phyloP scores from a whole-genome alignment of 1,140 invertebrate species.

The Drosophila sturtevanti region DNA sequence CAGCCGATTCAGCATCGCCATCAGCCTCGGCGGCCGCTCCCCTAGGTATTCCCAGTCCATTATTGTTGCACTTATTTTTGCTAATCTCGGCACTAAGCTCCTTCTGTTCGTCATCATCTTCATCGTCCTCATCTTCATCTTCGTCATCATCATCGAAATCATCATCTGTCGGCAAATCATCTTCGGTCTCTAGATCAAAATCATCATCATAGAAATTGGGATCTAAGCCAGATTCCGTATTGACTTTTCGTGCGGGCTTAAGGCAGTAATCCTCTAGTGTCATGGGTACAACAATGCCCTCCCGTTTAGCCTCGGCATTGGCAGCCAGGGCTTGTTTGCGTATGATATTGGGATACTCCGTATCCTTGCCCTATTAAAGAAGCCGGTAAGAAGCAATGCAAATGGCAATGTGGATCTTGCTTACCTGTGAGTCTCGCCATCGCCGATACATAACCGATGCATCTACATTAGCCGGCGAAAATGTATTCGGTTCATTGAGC shows the following conservation, averaged over 20 bases:
- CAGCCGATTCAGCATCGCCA: slow-evolving; percentile 68
- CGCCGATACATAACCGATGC: slow-evolving; percentile 99
- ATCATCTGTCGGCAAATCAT: slow-evolving; percentile 90
- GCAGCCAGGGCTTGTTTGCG: slow-evolving; percentile 98
- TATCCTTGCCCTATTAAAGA: slow-evolving; percentile 91
- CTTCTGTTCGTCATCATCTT: slow-evolving; percentile 84
- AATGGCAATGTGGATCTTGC: neutral
- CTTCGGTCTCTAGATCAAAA: slow-evolving; percentile 90
- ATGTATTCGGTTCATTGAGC: slow-evolving; percentile 99
- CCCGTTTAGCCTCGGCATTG: slow-evolving; percentile 96
- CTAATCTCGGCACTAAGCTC: slow-evolving; percentile 37
- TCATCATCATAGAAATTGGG: slow-evolving; percentile 97
- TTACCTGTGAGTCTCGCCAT: slow-evolving; percentile 96
- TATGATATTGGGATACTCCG: slow-evolving; percentile 99
- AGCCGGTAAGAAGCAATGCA: slow-evolving; percentile 19
- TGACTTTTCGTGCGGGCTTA: slow-evolving; percentile 92
- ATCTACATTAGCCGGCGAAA: slow-evolving; percentile 99
- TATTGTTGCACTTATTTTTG: slow-evolving; percentile 72
- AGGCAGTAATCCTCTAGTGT: slow-evolving; percentile 99
- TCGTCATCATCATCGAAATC: slow-evolving; percentile 84
- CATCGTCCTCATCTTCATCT: slow-evolving; percentile 83
- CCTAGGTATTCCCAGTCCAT: slow-evolving; percentile 44
- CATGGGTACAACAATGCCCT: slow-evolving; percentile 97
- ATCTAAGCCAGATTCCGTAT: slow-evolving; percentile 89
- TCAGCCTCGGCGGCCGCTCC: slow-evolving; percentile 33